These are phyloP conservation scores for Cliona cf. orientalis DNA, from an alignment of 37 sponge, comb jelly and placozoan species.

Conservation along the genomic window DNA sequence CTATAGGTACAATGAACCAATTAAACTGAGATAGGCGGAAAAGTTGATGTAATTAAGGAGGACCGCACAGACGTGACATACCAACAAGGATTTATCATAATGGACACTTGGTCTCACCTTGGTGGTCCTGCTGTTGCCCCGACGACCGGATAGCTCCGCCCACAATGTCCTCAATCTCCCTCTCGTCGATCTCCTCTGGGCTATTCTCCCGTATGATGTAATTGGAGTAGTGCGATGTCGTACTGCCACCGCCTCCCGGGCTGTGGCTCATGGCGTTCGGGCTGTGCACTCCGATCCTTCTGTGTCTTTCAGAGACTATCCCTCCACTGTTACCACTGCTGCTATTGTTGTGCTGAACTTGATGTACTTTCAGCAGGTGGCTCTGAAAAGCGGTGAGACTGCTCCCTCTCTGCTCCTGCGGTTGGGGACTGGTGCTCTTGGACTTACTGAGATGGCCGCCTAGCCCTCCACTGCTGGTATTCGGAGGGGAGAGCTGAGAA, in stretches of 20 bases:
- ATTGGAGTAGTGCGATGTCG: not conserved
- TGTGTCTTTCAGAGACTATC: not conserved
- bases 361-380: conserved; percentile 29
- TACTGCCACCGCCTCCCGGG: not conserved
- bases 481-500: too few relatives aligned
- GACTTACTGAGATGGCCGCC: not conserved
- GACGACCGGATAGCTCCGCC: conserved; percentile 7
- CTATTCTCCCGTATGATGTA: not conserved
- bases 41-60: too few relatives aligned
- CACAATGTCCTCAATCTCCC: not conserved
- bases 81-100: too few relatives aligned
- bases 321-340: not conserved
- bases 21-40: too few relatives aligned
- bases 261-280: conserved; percentile 10
- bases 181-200: not conserved
- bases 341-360: not conserved
- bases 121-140: not conserved
- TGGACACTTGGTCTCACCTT: too few relatives aligned
- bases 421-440: conserved; percentile 10
- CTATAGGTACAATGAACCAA: too few relatives aligned
- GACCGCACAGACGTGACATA: too few relatives aligned
- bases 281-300: too few relatives aligned
- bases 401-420: not conserved
- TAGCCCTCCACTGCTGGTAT: too few relatives aligned
- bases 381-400: conserved; percentile 1